Percentiles rank a stretch among this genome's conserved stretches.
These are phyloP conservation scores for Sylvietta virens DNA, from an alignment of 2,113 vertebrate genomes.

Conservation along the genomic window DNA sequence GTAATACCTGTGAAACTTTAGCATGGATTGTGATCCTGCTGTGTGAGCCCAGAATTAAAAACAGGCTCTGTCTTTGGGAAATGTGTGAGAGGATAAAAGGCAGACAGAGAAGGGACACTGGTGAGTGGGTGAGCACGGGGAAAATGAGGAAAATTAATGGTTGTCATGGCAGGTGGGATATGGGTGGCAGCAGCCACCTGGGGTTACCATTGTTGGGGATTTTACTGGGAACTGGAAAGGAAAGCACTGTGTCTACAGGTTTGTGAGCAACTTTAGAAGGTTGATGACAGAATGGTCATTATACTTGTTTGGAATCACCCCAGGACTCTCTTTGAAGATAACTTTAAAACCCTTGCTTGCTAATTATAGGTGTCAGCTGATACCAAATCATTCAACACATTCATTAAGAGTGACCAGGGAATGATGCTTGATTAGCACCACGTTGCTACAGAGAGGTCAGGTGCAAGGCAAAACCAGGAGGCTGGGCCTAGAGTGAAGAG, in stretches of 20 bases:
- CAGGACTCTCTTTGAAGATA: background rate
- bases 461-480: background rate
- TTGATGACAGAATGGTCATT: background rate
- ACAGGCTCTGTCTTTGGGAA: background rate
- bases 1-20: background rate
- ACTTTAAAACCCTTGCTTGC: background rate
- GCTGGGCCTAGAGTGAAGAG: background rate
- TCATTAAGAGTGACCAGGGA: background rate
- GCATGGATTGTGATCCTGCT: background rate
- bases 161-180: background rate
- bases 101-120: background rate
- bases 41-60: background rate
- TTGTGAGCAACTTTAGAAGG: background rate
- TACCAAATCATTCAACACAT: background rate
- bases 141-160: background rate
- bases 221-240: background rate
- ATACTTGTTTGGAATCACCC: background rate
- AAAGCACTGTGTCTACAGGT: accelerated
- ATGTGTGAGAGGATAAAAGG: background rate
- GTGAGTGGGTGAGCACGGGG: accelerated
- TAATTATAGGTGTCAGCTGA: background rate
- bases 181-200: background rate
- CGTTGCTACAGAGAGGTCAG: background rate
- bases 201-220: background rate
- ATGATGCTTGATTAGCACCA: background rate